phyloP scores from a whole-genome alignment of 2,113 vertebrate genomes.

The Hylia prasina region DNA sequence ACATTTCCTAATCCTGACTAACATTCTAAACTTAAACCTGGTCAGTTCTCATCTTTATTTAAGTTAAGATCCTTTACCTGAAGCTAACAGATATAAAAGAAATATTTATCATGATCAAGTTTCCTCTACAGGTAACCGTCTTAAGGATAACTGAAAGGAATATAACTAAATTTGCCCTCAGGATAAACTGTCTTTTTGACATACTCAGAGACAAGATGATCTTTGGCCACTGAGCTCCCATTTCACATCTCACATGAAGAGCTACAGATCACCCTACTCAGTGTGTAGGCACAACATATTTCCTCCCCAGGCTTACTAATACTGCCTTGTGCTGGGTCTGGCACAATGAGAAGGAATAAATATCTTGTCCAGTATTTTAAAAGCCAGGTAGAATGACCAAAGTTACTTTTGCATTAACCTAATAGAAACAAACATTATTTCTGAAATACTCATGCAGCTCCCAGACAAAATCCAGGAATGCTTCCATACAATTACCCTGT shows the following conservation, averaged over 20 bases:
- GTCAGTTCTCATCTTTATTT: neutral
- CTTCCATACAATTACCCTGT: conserved; percentile 73
- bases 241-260: neutral
- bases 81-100: neutral
- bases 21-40: neutral
- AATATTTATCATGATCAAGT: neutral
- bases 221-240: neutral
- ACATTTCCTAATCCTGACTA: neutral
- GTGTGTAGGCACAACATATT: neutral
- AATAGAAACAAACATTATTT: neutral
- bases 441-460: neutral
- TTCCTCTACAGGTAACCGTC: neutral
- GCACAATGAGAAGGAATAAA: neutral
- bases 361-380: neutral
- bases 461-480: neutral
- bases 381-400: neutral
- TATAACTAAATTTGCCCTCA: neutral
- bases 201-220: neutral
- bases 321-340: neutral
- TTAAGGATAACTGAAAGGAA: neutral
- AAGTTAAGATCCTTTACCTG: neutral
- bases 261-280: neutral
- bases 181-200: neutral
- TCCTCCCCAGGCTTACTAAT: neutral
- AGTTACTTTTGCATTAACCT: neutral